Evolutionary conservation across 2,113 vertebrate species (phyloP).

Genomic region (Sisor rabdophorus): DNA sequence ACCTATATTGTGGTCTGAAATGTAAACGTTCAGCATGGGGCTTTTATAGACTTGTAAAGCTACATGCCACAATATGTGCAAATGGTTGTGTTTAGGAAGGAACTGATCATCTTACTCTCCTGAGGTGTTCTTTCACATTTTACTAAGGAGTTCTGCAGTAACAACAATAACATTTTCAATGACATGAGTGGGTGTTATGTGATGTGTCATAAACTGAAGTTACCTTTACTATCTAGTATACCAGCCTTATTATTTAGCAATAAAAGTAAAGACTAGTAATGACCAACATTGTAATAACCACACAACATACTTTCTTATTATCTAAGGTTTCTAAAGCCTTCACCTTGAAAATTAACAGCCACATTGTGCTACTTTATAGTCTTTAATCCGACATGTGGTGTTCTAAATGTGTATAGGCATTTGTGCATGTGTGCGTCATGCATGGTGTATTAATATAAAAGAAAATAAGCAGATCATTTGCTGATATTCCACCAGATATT

Average conservation of each 20-base stretch:
- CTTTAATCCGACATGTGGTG: slow-evolving; percentile 35
- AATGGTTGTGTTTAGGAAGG: neutral
- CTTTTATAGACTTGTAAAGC: slow-evolving; percentile 3
- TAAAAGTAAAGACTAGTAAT: neutral
- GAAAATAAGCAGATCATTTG: slow-evolving; percentile 5
- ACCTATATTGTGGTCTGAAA: too few relatives aligned
- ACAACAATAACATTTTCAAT: too few relatives aligned
- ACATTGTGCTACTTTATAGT: neutral
- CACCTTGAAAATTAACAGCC: neutral
- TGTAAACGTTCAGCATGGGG: slow-evolving; percentile 6
- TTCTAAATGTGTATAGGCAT: neutral
- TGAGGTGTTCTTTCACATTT: neutral
- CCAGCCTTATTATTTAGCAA: neutral
- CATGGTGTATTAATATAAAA: slow-evolving; percentile 10
- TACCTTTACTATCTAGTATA: neutral
- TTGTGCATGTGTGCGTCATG: neutral
- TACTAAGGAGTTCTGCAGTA: neutral
- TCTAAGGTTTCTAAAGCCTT: neutral
- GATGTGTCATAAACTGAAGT: neutral
- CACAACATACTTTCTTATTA: neutral
- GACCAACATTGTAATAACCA: neutral
- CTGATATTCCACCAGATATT: too few relatives aligned
- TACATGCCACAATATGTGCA: neutral
- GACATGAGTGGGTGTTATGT: neutral
- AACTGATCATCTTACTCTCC: neutral